These are phyloP conservation scores for Maccullochella peelii DNA, from an alignment of 2,113 vertebrate species.

Conservation along the genomic window DNA sequence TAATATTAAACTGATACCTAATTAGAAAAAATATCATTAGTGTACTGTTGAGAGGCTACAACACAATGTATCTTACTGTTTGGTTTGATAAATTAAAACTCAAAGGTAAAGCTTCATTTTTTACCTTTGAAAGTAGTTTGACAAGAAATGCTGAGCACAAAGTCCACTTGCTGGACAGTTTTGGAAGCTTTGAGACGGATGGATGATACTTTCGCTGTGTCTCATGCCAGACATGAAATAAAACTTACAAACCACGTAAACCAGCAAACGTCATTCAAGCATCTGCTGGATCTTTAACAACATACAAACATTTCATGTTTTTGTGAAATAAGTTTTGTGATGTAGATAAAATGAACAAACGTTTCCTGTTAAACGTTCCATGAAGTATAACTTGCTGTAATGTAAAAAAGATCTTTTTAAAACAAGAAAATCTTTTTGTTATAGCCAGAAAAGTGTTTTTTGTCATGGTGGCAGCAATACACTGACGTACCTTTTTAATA, in stretches of 20 bases:
- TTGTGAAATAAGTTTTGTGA: not conserved
- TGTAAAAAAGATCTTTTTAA: not conserved
- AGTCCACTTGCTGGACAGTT: too few relatives aligned
- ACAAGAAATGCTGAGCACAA: too few relatives aligned
- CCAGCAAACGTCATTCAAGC: too few relatives aligned
- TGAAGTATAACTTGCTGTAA: not conserved
- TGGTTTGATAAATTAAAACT: not conserved
- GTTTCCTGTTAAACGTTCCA: not conserved
- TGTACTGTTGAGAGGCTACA: too few relatives aligned
- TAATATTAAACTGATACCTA: too few relatives aligned
- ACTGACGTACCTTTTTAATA: not conserved
- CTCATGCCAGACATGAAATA: too few relatives aligned
- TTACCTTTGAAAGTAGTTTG: not conserved
- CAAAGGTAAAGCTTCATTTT: not conserved
- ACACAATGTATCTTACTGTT: not conserved
- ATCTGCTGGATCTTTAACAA: too few relatives aligned
- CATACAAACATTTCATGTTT: too few relatives aligned
- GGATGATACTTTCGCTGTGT: too few relatives aligned
- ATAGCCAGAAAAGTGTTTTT: not conserved
- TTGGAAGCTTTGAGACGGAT: not conserved
- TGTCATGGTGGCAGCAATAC: not conserved
- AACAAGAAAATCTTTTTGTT: not conserved
- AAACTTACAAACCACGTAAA: not conserved
- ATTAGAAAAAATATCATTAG: too few relatives aligned
- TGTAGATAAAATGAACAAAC: not conserved